Evolutionary conservation across 1,140 invertebrate species (phyloP).

Genomic region (Charaxes varanes): DNA sequence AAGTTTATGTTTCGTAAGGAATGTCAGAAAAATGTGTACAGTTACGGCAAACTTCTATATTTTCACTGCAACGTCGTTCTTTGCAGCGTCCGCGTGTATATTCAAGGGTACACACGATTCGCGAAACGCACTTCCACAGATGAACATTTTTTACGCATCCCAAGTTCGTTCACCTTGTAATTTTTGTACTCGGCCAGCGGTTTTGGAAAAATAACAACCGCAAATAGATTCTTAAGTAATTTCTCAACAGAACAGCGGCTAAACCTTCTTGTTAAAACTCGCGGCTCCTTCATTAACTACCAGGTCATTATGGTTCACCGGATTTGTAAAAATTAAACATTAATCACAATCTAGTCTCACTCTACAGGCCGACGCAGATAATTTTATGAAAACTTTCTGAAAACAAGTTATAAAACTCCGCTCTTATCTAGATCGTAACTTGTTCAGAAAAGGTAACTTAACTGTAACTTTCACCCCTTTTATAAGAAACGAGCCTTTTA

Average conservation of each 20-base stretch:
- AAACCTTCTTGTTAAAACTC: too few species aligned
- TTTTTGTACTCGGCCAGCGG: conserved; percentile 39
- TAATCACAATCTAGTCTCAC: conserved; percentile 6
- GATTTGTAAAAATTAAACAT: conserved; percentile 27
- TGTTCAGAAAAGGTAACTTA: conserved; percentile 16
- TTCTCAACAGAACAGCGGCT: too few species aligned
- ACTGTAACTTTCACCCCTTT: conserved; percentile 20
- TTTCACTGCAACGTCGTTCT: neutral
- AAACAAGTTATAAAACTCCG: conserved; percentile 18
- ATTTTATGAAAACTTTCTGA: conserved; percentile 20
- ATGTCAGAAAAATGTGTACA: too few species aligned
- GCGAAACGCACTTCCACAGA: conserved; percentile 44
- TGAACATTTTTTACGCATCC: conserved; percentile 36
- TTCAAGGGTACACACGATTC: conserved; percentile 16
- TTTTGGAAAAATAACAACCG: too few species aligned
- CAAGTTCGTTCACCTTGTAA: conserved; percentile 42
- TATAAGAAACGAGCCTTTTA: conserved; percentile 12
- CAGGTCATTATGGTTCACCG: too few species aligned
- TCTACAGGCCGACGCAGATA: too few species aligned
- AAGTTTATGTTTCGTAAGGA: too few species aligned
- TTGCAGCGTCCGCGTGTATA: conserved; percentile 8
- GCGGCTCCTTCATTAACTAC: too few species aligned
- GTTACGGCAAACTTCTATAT: too few species aligned
- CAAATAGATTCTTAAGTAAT: too few species aligned
- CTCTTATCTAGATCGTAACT: conserved; percentile 22